These are phyloP conservation scores for Lithobates pipiens DNA, from an alignment of 2,797 vertebrate species.

Conservation along the genomic window DNA sequence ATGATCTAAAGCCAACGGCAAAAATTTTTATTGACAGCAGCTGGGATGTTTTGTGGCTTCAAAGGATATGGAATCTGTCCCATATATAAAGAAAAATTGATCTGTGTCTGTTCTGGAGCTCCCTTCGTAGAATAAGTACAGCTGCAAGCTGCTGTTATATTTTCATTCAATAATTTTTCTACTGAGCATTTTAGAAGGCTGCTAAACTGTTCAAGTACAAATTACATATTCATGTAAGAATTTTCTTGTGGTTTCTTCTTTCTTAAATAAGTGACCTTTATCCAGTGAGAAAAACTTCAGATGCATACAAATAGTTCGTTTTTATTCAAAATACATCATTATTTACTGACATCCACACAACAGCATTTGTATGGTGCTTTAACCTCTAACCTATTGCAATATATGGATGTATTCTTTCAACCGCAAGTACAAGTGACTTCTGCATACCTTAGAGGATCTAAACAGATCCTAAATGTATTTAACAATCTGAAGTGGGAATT, in stretches of 20 bases:
- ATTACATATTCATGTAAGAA: constrained; percentile 15
- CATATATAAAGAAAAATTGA: constrained; percentile 29
- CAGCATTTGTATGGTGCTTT: neutral
- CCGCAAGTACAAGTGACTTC: too few relatives aligned
- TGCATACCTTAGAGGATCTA: too few relatives aligned
- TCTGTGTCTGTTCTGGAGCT: neutral
- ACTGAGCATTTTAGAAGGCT: neutral
- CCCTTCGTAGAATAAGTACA: neutral
- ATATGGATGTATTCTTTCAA: too few relatives aligned
- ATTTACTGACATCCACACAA: neutral
- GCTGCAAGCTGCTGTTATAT: neutral
- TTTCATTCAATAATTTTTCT: constrained; percentile 13
- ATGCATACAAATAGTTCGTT: too few relatives aligned
- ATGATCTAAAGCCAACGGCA: constrained; percentile 32
- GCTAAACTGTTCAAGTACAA: neutral
- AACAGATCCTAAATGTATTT: too few relatives aligned
- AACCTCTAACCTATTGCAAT: too few relatives aligned
- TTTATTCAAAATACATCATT: neutral
- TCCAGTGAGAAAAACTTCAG: too few relatives aligned
- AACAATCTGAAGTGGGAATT: too few relatives aligned
- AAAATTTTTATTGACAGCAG: constrained; percentile 17
- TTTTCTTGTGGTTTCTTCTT: neutral
- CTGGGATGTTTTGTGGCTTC: constrained; percentile 23
- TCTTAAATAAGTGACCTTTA: neutral
- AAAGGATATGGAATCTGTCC: constrained; percentile 37